A percentile compares a stretch with the other conserved stretches of the same genome.
These are phyloP conservation scores for Rhynchonycteris naso DNA, from an alignment of 2,797 vertebrate genomes.

Conservation along the genomic window DNA sequence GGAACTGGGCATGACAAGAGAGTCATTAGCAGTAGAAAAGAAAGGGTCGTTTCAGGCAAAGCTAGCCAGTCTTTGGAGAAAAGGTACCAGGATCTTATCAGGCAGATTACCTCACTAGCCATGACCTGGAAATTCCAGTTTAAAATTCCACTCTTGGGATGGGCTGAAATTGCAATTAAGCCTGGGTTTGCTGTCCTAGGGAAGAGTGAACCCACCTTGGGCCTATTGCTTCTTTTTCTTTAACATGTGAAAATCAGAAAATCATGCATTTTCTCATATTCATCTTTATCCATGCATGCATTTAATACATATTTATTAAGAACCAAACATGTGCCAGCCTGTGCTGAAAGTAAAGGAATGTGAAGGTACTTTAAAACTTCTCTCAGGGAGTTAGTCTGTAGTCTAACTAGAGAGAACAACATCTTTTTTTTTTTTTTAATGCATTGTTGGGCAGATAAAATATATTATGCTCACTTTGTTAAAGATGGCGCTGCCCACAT, in stretches of 20 bases:
- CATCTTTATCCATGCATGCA: neutral
- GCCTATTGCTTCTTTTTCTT: neutral
- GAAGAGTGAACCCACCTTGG: neutral
- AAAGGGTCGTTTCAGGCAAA: neutral
- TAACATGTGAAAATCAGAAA: neutral
- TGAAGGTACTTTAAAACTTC: neutral
- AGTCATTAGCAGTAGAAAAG: neutral
- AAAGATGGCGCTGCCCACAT: too few relatives aligned
- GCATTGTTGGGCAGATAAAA: too few relatives aligned
- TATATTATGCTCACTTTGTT: too few relatives aligned
- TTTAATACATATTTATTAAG: neutral
- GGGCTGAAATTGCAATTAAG: conserved; percentile 1
- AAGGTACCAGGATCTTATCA: neutral
- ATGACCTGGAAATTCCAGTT: neutral
- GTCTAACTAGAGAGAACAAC: neutral
- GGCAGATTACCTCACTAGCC: neutral
- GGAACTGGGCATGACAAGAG: neutral
- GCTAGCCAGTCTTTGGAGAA: neutral
- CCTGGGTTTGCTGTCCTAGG: neutral
- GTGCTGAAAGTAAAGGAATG: neutral
- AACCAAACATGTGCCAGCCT: neutral
- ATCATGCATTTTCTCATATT: neutral
- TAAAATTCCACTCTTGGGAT: neutral
- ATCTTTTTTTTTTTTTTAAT: neutral
- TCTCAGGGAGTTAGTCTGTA: neutral